Conservation (phyloP, 2,797 vertebrate genomes). For the Pachyuromys duprasi region DNA sequence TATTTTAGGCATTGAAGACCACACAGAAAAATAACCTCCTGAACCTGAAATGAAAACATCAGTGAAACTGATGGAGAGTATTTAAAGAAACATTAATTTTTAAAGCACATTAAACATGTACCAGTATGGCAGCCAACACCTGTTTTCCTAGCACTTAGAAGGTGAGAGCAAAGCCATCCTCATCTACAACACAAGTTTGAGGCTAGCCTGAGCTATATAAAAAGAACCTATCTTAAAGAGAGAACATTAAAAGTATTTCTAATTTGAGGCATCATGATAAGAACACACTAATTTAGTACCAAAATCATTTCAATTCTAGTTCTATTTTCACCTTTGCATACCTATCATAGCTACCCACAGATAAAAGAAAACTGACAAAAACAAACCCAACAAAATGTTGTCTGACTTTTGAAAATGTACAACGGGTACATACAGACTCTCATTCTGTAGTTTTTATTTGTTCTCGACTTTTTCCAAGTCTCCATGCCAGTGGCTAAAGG, state of each 20-base stretch:
- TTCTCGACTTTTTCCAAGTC: background rate
- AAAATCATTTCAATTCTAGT: background rate
- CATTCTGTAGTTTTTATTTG: background rate
- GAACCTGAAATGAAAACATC: background rate
- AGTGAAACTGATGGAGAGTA: background rate
- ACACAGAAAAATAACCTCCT: background rate
- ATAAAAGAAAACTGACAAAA: conserved; percentile 14
- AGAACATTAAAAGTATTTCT: background rate
- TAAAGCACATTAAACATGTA: background rate
- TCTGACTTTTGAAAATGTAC: background rate
- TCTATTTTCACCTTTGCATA: background rate
- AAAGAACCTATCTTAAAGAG: background rate
- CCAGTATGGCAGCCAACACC: background rate
- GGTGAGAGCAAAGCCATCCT: background rate
- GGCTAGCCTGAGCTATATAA: background rate
- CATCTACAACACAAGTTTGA: background rate
- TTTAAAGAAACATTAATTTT: background rate
- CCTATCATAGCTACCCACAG: background rate
- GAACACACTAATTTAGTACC: background rate
- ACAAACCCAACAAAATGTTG: background rate
- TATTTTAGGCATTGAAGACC: background rate
- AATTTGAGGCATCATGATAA: background rate
- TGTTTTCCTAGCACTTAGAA: background rate
- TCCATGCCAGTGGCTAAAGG: background rate
- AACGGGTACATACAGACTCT: background rate